phyloP scores from a whole-genome alignment of 2,888 invertebrate genomes.

The Dryadula phaetusa region DNA sequence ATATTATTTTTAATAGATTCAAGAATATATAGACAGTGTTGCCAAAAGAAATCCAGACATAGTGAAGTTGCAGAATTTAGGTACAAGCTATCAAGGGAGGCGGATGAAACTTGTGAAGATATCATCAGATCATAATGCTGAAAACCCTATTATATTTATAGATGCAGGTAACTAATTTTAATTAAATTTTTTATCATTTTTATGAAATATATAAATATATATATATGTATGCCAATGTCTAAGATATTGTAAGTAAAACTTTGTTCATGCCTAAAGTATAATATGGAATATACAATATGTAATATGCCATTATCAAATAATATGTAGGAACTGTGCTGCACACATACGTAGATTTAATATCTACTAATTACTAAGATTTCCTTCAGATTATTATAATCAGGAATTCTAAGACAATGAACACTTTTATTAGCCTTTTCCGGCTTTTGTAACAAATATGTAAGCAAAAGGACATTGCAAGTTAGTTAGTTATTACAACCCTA shows the following conservation, averaged over 20 bases:
- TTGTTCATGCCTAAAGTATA: too few relatives aligned
- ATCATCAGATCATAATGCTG: slow-evolving; percentile 73
- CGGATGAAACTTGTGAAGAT: slow-evolving; percentile 82
- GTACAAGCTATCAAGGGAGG: slow-evolving; percentile 83
- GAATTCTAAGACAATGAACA: background rate
- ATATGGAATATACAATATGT: too few relatives aligned
- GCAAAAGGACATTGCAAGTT: background rate
- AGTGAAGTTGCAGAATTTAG: slow-evolving; percentile 77
- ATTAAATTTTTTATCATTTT: too few relatives aligned
- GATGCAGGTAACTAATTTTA: slow-evolving; percentile 77
- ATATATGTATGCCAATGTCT: too few relatives aligned
- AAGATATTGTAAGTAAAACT: too few relatives aligned
- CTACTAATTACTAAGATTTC: slow-evolving; percentile 10
- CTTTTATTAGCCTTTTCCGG: background rate
- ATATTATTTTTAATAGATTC: slow-evolving; percentile 56
- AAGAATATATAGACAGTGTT: slow-evolving; percentile 56
- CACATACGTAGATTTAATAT: background rate
- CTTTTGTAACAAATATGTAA: background rate
- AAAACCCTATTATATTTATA: slow-evolving; percentile 85
- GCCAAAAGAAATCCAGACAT: slow-evolving; percentile 67
- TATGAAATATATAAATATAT: too few relatives aligned
- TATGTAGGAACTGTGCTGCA: background rate
- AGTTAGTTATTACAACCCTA: too few relatives aligned
- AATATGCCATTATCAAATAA: too few relatives aligned
- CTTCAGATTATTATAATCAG: background rate